Evolutionary conservation across 2,113 vertebrate genomes (phyloP), one percentile per base, ranked within the genome.

Genomic region (Barbus barbus): DNA sequence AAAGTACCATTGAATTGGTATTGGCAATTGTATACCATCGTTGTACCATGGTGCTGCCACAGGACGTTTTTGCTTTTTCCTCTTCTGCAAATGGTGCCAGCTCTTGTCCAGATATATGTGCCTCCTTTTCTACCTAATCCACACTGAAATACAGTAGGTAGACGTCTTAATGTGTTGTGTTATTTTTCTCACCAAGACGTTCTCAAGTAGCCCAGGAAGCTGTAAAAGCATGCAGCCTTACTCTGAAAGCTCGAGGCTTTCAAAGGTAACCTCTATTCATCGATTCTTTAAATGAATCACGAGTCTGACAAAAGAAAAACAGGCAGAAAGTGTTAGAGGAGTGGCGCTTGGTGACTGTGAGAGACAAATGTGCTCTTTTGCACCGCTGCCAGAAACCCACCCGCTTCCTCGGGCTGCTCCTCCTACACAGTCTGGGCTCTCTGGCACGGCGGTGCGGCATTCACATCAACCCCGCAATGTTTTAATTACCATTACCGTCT

Each of bases 401-500:
- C 74, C 79, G 8, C 9, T 71, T 76, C 63, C 74, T 33, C 36
- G 28, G 18, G 56, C 28, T 73, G 41, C 31, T 53, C 77, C 85
- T 83, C 73, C 61, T 67, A 46, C 31, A 28, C 44, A 48, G 73
- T 74, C 81, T 84, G 65, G 41, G 51, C 38, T 78, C 26, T 44
- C 61, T 78, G 41, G 72, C 84, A 72, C 31, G 44, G 5, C 73
- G 58, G 28, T 24, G 26, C 16, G 13, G 22, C 20, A 74, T 84
- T 82, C 78, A 67, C 65, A 67, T 79, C 73, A 72, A 58, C 26
- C 20, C 67, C n/a, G 28, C 72, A 44, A 75, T 73, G 73, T 74
- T 84, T 88, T 84, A 88, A 86, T 86, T 74, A 88, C 82, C 79
- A 78, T 85, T 78, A 87, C 74, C 51, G 78, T 74, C 58, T 87